Conservation (phyloP, 35 echinoderm and acorn worm genomes). For the Holothuria glaberrima region DNA sequence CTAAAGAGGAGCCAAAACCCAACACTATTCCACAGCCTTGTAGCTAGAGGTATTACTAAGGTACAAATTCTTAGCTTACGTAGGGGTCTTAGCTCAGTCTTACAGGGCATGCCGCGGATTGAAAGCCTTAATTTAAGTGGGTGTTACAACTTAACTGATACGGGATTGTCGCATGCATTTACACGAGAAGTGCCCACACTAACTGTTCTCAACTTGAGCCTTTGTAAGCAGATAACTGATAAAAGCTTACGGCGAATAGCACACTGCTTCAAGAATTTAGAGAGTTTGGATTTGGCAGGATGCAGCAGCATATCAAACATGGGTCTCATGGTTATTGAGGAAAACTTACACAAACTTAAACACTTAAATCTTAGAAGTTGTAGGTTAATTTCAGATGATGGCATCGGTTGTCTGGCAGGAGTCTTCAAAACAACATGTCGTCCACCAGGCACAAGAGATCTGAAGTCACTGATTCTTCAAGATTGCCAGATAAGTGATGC, state of each 20-base stretch:
- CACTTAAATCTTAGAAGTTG: slow-evolving; percentile 96
- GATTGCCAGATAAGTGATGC: slow-evolving; percentile 97
- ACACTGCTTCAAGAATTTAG: slow-evolving; percentile 88
- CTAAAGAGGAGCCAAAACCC: slow-evolving; percentile 83
- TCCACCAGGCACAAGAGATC: slow-evolving; percentile 73
- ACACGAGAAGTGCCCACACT: slow-evolving; percentile 81
- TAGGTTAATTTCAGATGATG: slow-evolving; percentile 87
- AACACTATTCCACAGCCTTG: slow-evolving; percentile 96
- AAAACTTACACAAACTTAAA: slow-evolving; percentile 87
- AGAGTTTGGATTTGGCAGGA: slow-evolving; percentile 88
- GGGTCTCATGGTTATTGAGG: slow-evolving; percentile 88
- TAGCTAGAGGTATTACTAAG: slow-evolving; percentile 82
- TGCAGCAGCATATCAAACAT: slow-evolving; percentile 97
- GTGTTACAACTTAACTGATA: slow-evolving; percentile 97
- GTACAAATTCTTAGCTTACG: slow-evolving; percentile 98
- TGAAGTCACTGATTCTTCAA: slow-evolving; percentile 88
- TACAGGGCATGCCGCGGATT: slow-evolving; percentile 96
- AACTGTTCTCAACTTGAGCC: slow-evolving; percentile 94
- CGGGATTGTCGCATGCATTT: slow-evolving; percentile 92
- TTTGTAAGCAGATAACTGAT: slow-evolving; percentile 99
- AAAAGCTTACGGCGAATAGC: slow-evolving; percentile 90
- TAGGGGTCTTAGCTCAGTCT: slow-evolving; percentile 90
- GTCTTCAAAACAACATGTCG: slow-evolving; percentile 55
- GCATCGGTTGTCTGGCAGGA: slow-evolving; percentile 86
- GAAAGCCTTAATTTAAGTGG: slow-evolving; percentile 99